Evolutionary conservation across 2,797 vertebrate species (phyloP), one percentile per base, ranked within the genome.

Genomic region (Yasuhikotakia modesta): DNA sequence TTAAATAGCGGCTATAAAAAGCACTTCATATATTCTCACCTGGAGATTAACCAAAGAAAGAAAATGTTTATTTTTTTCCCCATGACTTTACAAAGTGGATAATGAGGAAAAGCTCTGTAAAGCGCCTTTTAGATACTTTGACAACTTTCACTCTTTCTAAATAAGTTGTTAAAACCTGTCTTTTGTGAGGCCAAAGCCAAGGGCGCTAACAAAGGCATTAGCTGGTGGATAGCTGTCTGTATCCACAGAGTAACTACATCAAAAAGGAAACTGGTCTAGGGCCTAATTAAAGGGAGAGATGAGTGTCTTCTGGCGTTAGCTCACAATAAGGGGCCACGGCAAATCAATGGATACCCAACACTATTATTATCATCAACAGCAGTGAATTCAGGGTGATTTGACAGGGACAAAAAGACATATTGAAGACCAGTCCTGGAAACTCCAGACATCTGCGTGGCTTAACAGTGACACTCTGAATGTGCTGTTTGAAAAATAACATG

Each of bases 211-310:
- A 72, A 69, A 79, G 53, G 70, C 71, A 66, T 60, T 46, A 71
- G 60, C 52, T 77, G 70, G 89, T 78, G 80, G 30, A 71, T 52
- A 43, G 75, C 79, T 30, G 64, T 70, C 61, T 81, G 82, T 77
- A 61, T 82, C 73, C 32, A 70, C 67, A 78, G 79, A 84, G 70
- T 73, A 91, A 83, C 88, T 88, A 86, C 89, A 88, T 90, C 85
- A 84, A 89, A 89, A 86, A 86, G 88, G 87, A 89, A 87, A 84
- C 89, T 84, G 76, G 88, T 84, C 79, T 84, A 82, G 79, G 82
- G 88, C 90, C 89, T 93, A 92, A 93, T 93, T 92, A 92, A 91
- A 91, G 89, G 85, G 86, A 87, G 87, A 86, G 86, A 90, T 89
- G 88, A 91, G 87, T 88, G 87, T 91, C 88, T 82, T 92, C 88